Conservation (phyloP, 2,888 invertebrate species). For the Drosophila fungiperda region DNA sequence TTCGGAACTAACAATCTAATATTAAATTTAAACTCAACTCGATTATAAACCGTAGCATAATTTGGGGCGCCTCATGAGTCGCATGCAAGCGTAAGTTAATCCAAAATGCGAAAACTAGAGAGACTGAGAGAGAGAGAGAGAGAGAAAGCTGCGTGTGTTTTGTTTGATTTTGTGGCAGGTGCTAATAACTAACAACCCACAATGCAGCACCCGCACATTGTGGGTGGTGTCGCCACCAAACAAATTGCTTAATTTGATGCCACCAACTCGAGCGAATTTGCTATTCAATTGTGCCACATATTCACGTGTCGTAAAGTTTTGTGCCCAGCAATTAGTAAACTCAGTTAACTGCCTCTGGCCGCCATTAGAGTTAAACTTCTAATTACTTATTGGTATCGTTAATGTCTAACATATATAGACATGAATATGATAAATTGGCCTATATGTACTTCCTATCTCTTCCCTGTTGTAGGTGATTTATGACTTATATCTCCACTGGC, state of each 20-base stretch:
- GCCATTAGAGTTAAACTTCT: conserved; percentile 40
- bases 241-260: conserved; percentile 76
- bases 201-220: conserved; percentile 50
- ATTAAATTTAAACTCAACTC: conserved; percentile 11
- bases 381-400: conserved; percentile 24
- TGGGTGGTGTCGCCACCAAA: conserved; percentile 38
- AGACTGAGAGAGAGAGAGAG: background rate
- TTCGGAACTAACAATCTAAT: conserved; percentile 15
- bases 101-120: conserved; percentile 36
- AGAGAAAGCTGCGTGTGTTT: conserved; percentile 1
- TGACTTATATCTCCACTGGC: conserved; percentile 29
- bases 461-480: conserved; percentile 30
- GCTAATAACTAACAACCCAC: conserved; percentile 57
- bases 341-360: conserved; percentile 49
- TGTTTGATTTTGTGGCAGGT: conserved; percentile 29
- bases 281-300: conserved; percentile 56
- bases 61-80: conserved; percentile 72
- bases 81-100: conserved; percentile 81
- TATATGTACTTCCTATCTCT: conserved; percentile 7
- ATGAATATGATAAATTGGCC: background rate
- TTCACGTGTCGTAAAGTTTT: conserved; percentile 54
- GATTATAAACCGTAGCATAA: conserved; percentile 58
- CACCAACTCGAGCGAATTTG: conserved; percentile 10
- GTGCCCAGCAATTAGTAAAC: conserved; percentile 62
- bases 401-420: conserved; percentile 12